Evolutionary conservation across 2,888 invertebrate species (phyloP).

Genomic region (Willowsia nigromaculata): DNA sequence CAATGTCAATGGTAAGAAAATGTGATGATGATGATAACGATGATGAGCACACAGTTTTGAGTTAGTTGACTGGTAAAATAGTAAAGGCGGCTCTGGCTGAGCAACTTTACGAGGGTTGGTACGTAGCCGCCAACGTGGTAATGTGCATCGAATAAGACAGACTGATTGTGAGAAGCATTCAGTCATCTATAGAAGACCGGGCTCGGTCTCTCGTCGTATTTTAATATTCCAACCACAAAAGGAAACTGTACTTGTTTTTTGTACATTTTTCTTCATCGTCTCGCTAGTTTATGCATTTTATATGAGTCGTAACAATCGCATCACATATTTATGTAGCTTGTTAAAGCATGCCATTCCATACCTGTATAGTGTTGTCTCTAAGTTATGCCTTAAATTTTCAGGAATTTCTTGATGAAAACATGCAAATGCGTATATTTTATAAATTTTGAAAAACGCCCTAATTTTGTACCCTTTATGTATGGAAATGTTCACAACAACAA

Average conservation of each 20-base stretch:
- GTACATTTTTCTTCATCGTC: neutral
- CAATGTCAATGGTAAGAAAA: conserved; percentile 16
- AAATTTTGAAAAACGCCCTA: conserved; percentile 48
- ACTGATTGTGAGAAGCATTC: neutral
- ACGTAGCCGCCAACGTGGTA: neutral
- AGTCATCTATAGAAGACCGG: neutral
- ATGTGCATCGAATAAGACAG: neutral
- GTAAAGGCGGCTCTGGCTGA: neutral
- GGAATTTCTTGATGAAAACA: conserved; percentile 6
- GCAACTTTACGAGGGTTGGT: conserved; percentile 6
- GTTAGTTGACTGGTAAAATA: neutral
- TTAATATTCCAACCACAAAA: conserved; percentile 56
- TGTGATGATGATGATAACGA: neutral
- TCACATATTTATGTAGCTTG: neutral
- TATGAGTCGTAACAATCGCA: neutral
- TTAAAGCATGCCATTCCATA: conserved; percentile 20
- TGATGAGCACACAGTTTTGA: neutral
- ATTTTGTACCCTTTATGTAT: neutral
- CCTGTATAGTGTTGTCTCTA: neutral
- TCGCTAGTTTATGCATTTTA: conserved; percentile 14
- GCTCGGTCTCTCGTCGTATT: neutral
- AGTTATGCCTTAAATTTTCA: neutral
- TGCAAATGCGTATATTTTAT: neutral
- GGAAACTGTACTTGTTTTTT: conserved; percentile 46
- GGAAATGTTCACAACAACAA: neutral